These are phyloP conservation scores for Molossus alvarezi DNA, from an alignment of 2,797 vertebrate genomes.

Conservation along the genomic window DNA sequence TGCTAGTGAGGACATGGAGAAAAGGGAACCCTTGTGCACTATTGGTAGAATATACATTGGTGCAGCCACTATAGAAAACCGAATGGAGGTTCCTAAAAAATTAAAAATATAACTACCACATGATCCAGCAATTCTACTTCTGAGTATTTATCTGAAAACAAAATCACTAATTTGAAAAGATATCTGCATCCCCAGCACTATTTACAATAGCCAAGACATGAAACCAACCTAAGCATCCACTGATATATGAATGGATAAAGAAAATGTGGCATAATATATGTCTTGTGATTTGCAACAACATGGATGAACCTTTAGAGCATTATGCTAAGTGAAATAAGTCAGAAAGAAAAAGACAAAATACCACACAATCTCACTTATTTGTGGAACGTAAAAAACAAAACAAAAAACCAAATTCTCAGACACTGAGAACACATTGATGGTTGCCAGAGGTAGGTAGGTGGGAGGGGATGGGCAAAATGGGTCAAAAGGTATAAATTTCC, in stretches of 20 bases:
- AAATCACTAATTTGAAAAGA: not conserved
- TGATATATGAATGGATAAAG: not conserved
- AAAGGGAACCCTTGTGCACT: not conserved
- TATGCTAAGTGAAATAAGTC: not conserved
- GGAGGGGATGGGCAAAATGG: not conserved
- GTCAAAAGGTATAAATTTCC: not conserved
- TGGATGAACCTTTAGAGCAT: not conserved
- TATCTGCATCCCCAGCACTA: not conserved
- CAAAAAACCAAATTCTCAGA: not conserved
- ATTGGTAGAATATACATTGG: not conserved
- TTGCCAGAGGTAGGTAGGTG: not conserved
- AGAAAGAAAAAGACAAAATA: not conserved
- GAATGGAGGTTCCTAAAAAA: not conserved
- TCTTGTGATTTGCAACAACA: not conserved
- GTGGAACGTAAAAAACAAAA: not conserved
- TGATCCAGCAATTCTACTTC: not conserved
- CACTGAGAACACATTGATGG: not conserved
- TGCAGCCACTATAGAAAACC: not conserved
- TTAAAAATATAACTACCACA: not conserved
- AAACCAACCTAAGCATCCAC: not conserved
- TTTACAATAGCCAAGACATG: not conserved
- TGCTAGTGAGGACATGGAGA: not conserved
- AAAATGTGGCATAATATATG: not conserved
- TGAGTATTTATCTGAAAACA: not conserved
- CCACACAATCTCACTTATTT: not conserved